Conservation (phyloP, 2,797 vertebrate species). For the Apodemus agrarius region DNA sequence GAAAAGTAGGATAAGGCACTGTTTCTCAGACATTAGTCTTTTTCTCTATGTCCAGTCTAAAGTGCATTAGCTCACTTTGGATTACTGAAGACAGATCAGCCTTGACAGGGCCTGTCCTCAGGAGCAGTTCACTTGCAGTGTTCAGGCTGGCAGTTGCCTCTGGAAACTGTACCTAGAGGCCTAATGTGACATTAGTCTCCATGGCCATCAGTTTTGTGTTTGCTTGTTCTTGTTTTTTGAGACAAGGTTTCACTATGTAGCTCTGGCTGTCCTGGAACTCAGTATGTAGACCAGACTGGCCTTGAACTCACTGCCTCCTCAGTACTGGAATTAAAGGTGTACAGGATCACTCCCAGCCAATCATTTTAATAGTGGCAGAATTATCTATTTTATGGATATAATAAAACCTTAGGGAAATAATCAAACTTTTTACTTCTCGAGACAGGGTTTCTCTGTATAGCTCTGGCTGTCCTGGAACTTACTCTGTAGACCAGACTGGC, state of each 20-base stretch:
- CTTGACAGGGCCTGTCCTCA: background rate
- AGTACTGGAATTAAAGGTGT: background rate
- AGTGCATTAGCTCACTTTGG: background rate
- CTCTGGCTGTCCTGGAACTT: no score
- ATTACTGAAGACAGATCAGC: background rate
- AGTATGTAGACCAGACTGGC: background rate
- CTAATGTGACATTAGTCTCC: background rate
- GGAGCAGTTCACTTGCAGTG: background rate
- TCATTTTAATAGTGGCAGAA: background rate
- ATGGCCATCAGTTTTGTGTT: background rate
- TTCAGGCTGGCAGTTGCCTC: background rate
- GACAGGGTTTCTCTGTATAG: no score
- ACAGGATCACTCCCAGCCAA: background rate
- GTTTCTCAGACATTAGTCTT: background rate
- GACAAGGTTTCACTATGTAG: background rate
- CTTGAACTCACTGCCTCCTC: background rate
- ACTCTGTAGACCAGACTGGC: no score
- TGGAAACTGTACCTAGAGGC: background rate
- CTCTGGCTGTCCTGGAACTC: background rate
- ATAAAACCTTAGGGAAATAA: background rate
- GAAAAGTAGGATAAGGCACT: background rate
- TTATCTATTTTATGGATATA: background rate
- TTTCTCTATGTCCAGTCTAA: background rate
- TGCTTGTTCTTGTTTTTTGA: background rate
- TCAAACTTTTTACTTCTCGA: no score